A percentile compares a stretch with the other conserved stretches of the same genome.
Evolutionary conservation across 2,888 invertebrate genomes (phyloP).

Genomic region (Drosophila neonasuta): DNA sequence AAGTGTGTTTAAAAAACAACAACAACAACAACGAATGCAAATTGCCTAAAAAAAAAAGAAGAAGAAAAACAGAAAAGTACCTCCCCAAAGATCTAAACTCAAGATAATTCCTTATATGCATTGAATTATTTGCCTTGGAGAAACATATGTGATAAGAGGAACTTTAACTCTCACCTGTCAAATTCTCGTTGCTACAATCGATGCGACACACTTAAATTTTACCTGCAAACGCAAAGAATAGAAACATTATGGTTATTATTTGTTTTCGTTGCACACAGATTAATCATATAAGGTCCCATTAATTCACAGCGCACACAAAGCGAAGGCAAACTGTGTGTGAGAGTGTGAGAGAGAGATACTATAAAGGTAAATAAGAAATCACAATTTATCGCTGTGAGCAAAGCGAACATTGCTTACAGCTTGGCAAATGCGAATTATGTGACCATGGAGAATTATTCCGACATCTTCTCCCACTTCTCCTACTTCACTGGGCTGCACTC

Average conservation of each 20-base stretch:
- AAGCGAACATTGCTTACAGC: not conserved
- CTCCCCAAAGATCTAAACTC: slow-evolving; percentile 19
- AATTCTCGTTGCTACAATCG: not conserved
- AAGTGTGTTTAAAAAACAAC: slow-evolving; percentile 36
- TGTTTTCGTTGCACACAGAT: not conserved
- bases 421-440: slow-evolving; percentile 10
- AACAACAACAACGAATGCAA: slow-evolving; percentile 28
- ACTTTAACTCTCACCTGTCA: not conserved
- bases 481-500: too few species aligned
- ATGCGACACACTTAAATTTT: not conserved
- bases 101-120: slow-evolving; percentile 12
- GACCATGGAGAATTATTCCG: slow-evolving; percentile 9
- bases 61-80: not conserved
- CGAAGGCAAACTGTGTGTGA: not conserved
- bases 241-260: not conserved
- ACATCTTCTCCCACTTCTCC: not conserved
- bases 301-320: not conserved
- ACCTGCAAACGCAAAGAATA: too few species aligned
- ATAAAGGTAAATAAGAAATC: slow-evolving; percentile 4
- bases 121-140: slow-evolving; percentile 7
- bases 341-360: not conserved
- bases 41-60: slow-evolving; percentile 22
- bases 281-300: not conserved
- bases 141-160: not conserved
- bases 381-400: slow-evolving; percentile 6